Percentiles rank a stretch among this genome's conserved stretches.
Evolutionary conservation across 2,888 invertebrate species (phyloP).

Genomic region (Microdon myrmicae): DNA sequence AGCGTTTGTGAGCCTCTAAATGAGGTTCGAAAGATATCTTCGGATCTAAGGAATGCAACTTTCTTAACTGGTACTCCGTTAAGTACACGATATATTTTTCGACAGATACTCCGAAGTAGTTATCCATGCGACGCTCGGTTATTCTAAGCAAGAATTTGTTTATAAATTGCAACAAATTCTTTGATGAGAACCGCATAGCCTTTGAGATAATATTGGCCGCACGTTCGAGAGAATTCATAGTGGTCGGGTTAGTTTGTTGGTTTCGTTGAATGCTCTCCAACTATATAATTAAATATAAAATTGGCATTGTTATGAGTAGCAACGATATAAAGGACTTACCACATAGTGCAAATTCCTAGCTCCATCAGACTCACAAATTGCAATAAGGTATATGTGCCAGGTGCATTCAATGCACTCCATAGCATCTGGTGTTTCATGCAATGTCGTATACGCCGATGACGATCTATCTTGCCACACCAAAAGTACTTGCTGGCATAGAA

Average conservation of each 20-base stretch:
- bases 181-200: constrained; percentile 14
- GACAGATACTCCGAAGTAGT: constrained; percentile 15
- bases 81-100: constrained; percentile 16
- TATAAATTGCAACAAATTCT: constrained; percentile 16
- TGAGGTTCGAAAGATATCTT: background rate
- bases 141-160: constrained; percentile 18
- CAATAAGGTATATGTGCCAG: constrained; percentile 24
- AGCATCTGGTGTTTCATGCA: constrained; percentile 19
- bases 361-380: constrained; percentile 24
- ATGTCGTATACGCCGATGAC: constrained; percentile 7
- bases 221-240: constrained; percentile 6
- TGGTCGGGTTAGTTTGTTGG: background rate
- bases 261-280: constrained; percentile 29
- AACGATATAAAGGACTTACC: constrained; percentile 14
- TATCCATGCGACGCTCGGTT: constrained; percentile 6
- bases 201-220: constrained; percentile 16
- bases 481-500: constrained; percentile 59
- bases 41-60: constrained; percentile 15
- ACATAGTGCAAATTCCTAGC: constrained; percentile 15
- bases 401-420: constrained; percentile 16
- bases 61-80: constrained; percentile 27
- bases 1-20: constrained; percentile 6
- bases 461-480: constrained; percentile 57
- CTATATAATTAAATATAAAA: too few species aligned
- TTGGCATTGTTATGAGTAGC: too few species aligned